Evolutionary conservation across 2,888 invertebrate genomes (phyloP), one percentile per base, ranked within the genome.

Genomic region (Nephrocerus scutellatus): DNA sequence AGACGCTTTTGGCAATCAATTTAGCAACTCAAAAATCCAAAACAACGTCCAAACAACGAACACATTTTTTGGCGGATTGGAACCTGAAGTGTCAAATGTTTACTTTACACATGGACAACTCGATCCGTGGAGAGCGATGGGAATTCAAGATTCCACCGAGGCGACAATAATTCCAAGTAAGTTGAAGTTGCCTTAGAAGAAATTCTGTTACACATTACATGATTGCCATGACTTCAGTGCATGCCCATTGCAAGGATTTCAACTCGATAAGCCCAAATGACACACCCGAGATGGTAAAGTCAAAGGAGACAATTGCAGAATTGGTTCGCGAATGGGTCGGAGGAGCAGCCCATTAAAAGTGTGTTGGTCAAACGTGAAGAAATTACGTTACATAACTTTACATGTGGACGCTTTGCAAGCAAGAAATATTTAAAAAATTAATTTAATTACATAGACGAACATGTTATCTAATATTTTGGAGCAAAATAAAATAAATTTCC

Each of bases 51-150:
- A 21, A 0, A 53, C 57, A 16, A 73, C 73, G 3, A 75, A 76
- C 51, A 48, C 54, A 2, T 50, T 64, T 32, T 75, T 72, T 49
- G 75, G 74, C 6, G 73, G 71, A 3, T 48, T 61, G 8, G 42
- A 55, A 20, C 72, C 73, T 0, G 62, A 67, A 15, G 66, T 73
- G 1, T 63, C 61, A 19, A 71, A 74, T 51, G 72, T 76, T 1
- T 69, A 74, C 18, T 69, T 72, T 37, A 70, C 72, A 2, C 74
- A 76, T 47, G 76, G 76, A 2, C 63, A 70, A 25, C 47, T 73
- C 33, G 76, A 76, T 63, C 76, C 76, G 6, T 76, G 76, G 76
- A 68, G 72, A 44, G 57, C 66, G 1, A 65, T 74, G 49, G 75
- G 75, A 16, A 59, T 60, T 26, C 55, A 68, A 5, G 50, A 66